Evolutionary conservation across 2,888 invertebrate genomes (phyloP), one percentile per base, ranked within the genome.

Genomic region (Gastracanthus pulcherrimus): DNA sequence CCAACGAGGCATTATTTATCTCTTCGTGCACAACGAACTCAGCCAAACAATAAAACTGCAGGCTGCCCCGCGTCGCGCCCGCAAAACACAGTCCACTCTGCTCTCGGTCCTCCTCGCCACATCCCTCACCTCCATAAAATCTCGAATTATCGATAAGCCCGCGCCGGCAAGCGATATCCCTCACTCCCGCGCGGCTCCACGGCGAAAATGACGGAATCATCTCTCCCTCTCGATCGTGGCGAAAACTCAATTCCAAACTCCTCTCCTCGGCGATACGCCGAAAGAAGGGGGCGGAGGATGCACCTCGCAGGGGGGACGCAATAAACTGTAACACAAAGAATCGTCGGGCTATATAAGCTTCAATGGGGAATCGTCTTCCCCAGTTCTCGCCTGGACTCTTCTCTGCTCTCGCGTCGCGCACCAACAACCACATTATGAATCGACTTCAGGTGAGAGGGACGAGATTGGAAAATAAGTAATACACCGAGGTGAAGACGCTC

Each of bases 301-400:
- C 85, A 82, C 83, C 7, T 86, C 86, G 87, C 85, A 83, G 85
- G 81, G 84, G 11, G 19, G 41, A 86, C 86, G 86, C 84, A 86
- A 86, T 88, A 89, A 90, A 89, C 85, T 89, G 90, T 90, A 90
- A 90, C 78, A 48, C 90, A 89, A 90, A 89, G 90, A 89, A 89
- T 88, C 87, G 80, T 84, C 77, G 80, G 79, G 82, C 85, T 90
- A 90, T 90, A 90, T 90, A 90, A 90, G 89, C 88, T 86, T 86
- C 84, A 84, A 87, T 82, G 84, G 85, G 11, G 86, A 84, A 87
- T 89, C 87, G 85, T 88, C 87, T 86, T 89, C 87, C n/a, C 87
- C 90, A 90, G 90, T 90, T 89, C 86, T 29, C 60, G 23, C 29
- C n/a, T 72, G 60, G 55, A 71, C 60, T 60, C 38, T 23, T 19